Base-by-base conservation (phyloP, 1,140 invertebrate genomes). In the Aphaenogaster rudis region DNA sequence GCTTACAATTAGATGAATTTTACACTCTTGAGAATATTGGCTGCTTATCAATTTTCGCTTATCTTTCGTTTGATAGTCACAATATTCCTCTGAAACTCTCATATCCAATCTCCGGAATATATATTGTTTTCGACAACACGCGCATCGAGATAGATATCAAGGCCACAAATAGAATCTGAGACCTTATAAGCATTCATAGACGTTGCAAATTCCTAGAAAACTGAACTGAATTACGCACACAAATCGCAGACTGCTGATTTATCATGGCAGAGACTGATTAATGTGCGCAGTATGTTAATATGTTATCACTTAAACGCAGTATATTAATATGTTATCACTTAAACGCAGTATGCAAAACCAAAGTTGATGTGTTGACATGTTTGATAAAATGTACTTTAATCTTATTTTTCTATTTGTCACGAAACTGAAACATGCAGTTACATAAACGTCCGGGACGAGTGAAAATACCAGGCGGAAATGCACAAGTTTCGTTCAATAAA, bases 261-360 rank as follows among this genome's bases (percentile, higher is more conserved):
- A 50, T 50, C 66, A 28, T 13, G 5, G 61, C 15, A 0, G 36
- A 8, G 42, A 15, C 66, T 1, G 66, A 69, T 69, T 69, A 69
- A 48, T 69, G n/a, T 69, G 21, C 66, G 11, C 66, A 69, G n/a
- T 42, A 66, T 39, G 28, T 64, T 61, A 33, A 36, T 36, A 11
- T 69, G 66, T 69, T 50, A 50, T 69, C 42, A 45, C 7, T 13
- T 15, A n/a, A 72, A 72, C 3, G 45, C 3, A 13, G 21, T n/a
- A 66, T 39, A 39, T 64, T 61, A 33, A 36, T 36, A 11, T 69
- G 66, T 69, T 50, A 50, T 69, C 42, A 45, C 7, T 13, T 15
- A n/a, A 72, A 72, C 3, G 8, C 8, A 54, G 6, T 8, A 64
- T 42, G 67, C 21, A 36, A 39, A 54, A 50, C 6, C 5, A 54